A percentile compares a stretch with the other conserved stretches of the same genome.
These are phyloP conservation scores for Emmelina monodactyla DNA, from an alignment of 2,888 invertebrate species.

Conservation along the genomic window DNA sequence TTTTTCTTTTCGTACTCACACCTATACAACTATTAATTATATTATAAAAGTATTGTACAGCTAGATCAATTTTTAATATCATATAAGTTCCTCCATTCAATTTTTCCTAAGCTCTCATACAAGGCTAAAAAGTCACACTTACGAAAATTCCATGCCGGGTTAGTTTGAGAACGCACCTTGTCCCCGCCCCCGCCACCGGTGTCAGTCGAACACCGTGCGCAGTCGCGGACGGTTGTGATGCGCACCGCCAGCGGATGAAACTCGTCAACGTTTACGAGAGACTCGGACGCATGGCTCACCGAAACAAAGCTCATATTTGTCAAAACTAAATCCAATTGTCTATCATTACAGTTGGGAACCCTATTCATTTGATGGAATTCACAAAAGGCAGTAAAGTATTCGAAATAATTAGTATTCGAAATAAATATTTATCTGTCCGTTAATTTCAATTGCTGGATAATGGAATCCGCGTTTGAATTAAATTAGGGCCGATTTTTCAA, in stretches of 20 bases:
- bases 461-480: no score
- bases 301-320: constrained; percentile 2
- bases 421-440: no score
- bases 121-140: constrained; percentile 12
- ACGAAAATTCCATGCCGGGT: constrained; percentile 14
- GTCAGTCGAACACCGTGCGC: background rate
- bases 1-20: constrained; percentile 10
- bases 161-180: background rate
- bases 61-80: constrained; percentile 2
- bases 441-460: no score
- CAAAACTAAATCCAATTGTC: constrained; percentile 10
- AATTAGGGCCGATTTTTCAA: no score
- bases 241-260: constrained; percentile 9
- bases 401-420: constrained; percentile 22
- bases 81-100: constrained; percentile 11
- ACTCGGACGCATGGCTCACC: constrained; percentile 7
- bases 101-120: constrained; percentile 2
- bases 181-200: background rate
- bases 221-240: background rate
- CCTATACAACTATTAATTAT: constrained; percentile 5
- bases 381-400: constrained; percentile 15
- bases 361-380: constrained; percentile 14
- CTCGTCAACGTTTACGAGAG: constrained; percentile 7
- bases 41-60: constrained; percentile 9
- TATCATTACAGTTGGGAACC: constrained; percentile 11